Base-by-base conservation (phyloP, 2,113 vertebrate species). In the Ctenomys sociabilis region DNA sequence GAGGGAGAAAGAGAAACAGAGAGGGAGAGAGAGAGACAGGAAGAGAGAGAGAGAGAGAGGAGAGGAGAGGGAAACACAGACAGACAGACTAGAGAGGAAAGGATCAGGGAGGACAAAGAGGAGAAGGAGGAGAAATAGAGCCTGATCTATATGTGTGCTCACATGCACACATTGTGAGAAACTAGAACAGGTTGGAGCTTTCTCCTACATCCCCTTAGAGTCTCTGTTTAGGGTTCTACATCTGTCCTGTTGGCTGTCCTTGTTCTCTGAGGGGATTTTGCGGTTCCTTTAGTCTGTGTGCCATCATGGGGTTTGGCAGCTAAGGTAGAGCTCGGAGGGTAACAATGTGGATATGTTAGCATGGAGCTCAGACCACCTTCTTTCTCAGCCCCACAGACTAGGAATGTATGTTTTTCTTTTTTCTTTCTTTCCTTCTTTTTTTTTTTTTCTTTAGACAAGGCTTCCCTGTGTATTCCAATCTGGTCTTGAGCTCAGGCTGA, bases 181-280 rank as follows among this genome's bases (percentile, higher is more conserved):
- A 91, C 21, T 88, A 49, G 80, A 90, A 78, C 81, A 26, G 32
- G 28, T 59, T 78, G 32, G 82, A 64, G 45, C 17, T 85, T 94
- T 93, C 91, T 37, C 93, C 26, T 14, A 49, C n/a, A n/a, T 72
- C 59, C 63, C 49, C 21, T 73, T 80, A 32, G 40, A 88, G 26
- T 90, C 43, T 75, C 64, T 93, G 21, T 80, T 88, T 93, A 70
- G 2, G 30, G 26, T 92, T 92, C 30, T 85, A 85, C 92, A 94
- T 95, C 32, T 88, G n/a, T 57, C 49, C 28, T 32, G 11, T 45
- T 89, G 75, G 35, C 52, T 37, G n/a, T 86, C 78, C 91, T 75
- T 66, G 64, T 66, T 68, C 63, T 54, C 40, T 82, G 87, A 81
- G 72, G 88, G 68, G 61, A 28, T 49, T 80, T 87, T 88, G 32